Evolutionary conservation across 1,140 invertebrate genomes (phyloP).

Genomic region (Hormaphis cornu): DNA sequence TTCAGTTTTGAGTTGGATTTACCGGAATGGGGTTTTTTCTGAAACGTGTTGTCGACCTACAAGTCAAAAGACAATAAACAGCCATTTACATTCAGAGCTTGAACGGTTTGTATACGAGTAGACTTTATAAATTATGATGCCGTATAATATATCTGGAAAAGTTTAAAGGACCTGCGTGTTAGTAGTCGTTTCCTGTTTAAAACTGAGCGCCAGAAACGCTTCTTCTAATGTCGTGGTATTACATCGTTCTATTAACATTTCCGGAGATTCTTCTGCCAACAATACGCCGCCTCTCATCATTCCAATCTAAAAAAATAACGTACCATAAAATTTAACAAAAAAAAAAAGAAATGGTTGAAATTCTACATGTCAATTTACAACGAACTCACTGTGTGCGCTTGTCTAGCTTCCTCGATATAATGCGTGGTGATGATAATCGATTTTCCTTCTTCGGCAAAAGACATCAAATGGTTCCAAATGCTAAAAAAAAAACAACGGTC

Average conservation of each 20-base stretch:
- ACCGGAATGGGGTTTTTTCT: neutral
- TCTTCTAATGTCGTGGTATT: slow-evolving; percentile 49
- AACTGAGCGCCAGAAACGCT: slow-evolving; percentile 50
- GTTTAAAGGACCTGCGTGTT: neutral
- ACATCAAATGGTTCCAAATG: slow-evolving; percentile 36
- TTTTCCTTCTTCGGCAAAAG: slow-evolving; percentile 41
- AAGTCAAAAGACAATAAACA: no score
- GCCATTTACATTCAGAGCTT: no score
- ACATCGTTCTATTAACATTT: slow-evolving; percentile 45
- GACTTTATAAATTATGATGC: no score
- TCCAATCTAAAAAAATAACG: slow-evolving; percentile 45
- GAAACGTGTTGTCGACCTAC: neutral
- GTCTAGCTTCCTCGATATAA: slow-evolving; percentile 57
- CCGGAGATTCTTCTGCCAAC: slow-evolving; percentile 51
- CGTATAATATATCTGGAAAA: no score
- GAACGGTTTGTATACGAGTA: no score
- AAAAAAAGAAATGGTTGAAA: no score
- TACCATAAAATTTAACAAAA: no score
- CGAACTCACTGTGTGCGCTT: slow-evolving; percentile 49
- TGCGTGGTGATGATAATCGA: slow-evolving; percentile 58
- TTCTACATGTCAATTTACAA: no score
- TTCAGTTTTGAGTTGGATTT: neutral
- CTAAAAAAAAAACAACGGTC: slow-evolving; percentile 28
- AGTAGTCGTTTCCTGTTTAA: slow-evolving; percentile 36
- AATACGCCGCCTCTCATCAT: slow-evolving; percentile 53